phyloP scores from a whole-genome alignment of 2,113 vertebrate genomes.

The Globicephala melas region DNA sequence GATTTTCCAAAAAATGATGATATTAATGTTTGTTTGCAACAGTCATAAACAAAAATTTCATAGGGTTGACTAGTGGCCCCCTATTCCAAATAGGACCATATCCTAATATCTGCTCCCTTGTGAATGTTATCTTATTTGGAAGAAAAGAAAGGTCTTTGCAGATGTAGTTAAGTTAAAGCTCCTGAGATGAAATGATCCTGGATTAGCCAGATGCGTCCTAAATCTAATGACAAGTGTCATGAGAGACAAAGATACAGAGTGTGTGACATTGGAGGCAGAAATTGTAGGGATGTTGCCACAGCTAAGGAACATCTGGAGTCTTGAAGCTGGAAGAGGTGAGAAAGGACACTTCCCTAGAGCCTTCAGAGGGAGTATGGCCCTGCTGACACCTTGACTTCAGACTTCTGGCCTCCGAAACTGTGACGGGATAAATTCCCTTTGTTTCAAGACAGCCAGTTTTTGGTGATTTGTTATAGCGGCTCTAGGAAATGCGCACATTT shows the following conservation, averaged over 20 bases:
- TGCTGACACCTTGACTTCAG: background rate
- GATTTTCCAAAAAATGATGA: background rate
- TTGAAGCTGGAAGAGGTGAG: background rate
- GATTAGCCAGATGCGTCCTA: background rate
- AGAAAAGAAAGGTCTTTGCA: background rate
- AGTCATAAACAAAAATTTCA: background rate
- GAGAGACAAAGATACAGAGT: background rate
- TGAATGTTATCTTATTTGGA: background rate
- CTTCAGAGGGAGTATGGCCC: background rate
- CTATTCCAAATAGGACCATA: background rate
- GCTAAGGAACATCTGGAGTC: background rate
- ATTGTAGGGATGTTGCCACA: background rate
- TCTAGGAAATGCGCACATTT: background rate
- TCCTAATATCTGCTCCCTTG: background rate
- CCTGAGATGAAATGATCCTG: background rate
- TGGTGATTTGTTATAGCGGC: background rate
- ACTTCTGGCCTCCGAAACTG: background rate
- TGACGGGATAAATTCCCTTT: background rate
- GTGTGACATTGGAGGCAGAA: background rate
- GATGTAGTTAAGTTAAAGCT: background rate
- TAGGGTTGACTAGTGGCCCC: background rate
- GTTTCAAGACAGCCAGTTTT: background rate
- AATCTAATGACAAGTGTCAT: background rate
- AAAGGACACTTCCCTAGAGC: background rate
- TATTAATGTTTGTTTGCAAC: background rate